Base-by-base conservation (phyloP, 1,140 invertebrate species). In the Dendrolimus kikuchii region DNA sequence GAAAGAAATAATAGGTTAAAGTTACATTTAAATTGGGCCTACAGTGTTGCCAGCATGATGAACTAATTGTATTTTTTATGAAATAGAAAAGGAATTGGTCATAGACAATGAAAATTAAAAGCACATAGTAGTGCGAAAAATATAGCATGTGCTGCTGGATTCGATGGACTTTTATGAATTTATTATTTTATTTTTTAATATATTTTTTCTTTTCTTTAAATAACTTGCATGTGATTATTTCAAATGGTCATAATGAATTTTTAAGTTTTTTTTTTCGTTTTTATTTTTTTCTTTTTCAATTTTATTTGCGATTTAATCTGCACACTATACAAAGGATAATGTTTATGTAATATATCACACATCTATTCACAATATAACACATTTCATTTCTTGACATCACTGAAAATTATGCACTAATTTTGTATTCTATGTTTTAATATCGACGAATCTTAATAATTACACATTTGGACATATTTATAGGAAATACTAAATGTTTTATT, bases 41-140 rank as follows among this genome's bases (percentile, higher is more conserved):
- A 62, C 66, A 57, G 61, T 75, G 68, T 74, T 76, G 74, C 69
- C 62, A 79, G 81, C 80, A 85, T 85, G 80, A 71, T 56, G 66
- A 69, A 82, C 68, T 77, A 83, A 79, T 74, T 23, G 23, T 23
- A 23, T 23, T 23, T 23, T 23, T 79, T 61, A 51, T 58, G 67
- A 60, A 64, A 69, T 71, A 75, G 64, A 70, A 53, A 55, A 62
- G 64, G 58, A 73, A 69, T 66, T 46, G 68, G 59, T 60, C 67
- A 65, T 74, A 77, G 66, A 71, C 42, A 23, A 60, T 68, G 59
- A 67, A 62, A 74, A 60, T 55, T 74, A 84, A 85, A 83, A 80
- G 82, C 82, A 83, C 82, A 84, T 53, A 70, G 73, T 81, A 86
- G 81, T 84, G 82, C 80, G 71, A 81, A 80, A 77, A 58, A 71